These are phyloP conservation scores for Geotrypetes seraphini DNA, from an alignment of 2,797 vertebrate genomes.

Conservation along the genomic window DNA sequence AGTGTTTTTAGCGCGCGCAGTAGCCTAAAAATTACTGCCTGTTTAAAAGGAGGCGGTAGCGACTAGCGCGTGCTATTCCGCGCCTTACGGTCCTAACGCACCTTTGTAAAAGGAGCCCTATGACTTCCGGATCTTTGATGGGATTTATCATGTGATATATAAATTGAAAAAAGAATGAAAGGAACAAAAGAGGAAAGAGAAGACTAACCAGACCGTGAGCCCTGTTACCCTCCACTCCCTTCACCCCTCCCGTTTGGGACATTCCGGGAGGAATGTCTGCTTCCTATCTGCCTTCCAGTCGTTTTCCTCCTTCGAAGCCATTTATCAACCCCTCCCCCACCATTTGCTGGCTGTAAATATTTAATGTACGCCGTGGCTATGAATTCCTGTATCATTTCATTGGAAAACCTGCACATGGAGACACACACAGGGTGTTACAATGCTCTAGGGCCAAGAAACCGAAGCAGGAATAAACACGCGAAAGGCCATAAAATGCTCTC, in stretches of 20 bases:
- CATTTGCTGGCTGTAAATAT: conserved; percentile 47
- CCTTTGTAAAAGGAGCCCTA: too few relatives aligned
- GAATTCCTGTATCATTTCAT: conserved; percentile 41
- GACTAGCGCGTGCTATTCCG: too few relatives aligned
- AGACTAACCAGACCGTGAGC: too few relatives aligned
- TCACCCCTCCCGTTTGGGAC: not conserved
- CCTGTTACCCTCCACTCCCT: not conserved
- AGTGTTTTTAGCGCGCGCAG: too few relatives aligned
- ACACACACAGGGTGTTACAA: conserved; percentile 4
- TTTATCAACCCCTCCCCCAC: conserved; percentile 27
- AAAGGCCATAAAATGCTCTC: conserved; percentile 42
- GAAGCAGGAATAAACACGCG: conserved; percentile 39
- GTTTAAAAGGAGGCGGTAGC: too few relatives aligned
- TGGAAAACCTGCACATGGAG: conserved; percentile 31
- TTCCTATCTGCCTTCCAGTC: not conserved
- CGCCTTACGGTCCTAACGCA: too few relatives aligned
- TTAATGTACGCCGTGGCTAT: conserved; percentile 37
- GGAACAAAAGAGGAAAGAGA: too few relatives aligned
- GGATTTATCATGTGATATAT: too few relatives aligned
- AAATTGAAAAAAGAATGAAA: too few relatives aligned
- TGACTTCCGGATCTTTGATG: too few relatives aligned
- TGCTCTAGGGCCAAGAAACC: conserved; percentile 36
- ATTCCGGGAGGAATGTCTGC: conserved; percentile 3
- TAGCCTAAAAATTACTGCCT: too few relatives aligned
- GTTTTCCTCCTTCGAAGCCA: conserved; percentile 11